Conservation (phyloP, 2,113 vertebrate species). For the Parotia lawesii region DNA sequence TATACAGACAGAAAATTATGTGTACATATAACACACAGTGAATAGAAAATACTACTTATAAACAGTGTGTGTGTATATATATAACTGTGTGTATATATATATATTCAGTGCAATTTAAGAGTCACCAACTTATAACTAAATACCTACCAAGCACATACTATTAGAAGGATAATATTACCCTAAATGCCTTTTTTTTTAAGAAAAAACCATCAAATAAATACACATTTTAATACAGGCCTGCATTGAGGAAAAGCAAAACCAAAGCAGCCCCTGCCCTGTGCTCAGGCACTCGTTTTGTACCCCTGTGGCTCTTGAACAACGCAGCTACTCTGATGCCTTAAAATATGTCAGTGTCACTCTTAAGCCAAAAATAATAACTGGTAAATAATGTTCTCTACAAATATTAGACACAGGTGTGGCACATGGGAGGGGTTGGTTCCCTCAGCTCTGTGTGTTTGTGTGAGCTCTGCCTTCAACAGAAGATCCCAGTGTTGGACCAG, state of each 20-base stretch:
- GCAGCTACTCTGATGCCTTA: not conserved
- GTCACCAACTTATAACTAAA: not conserved
- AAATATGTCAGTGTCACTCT: not conserved
- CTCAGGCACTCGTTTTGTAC: not conserved
- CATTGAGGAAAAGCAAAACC: not conserved
- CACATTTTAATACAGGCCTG: not conserved
- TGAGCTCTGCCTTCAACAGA: not conserved
- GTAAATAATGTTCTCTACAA: not conserved
- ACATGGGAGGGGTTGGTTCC: not conserved
- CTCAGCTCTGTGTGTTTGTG: accelerated
- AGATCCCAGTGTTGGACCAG: accelerated
- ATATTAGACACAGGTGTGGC: not conserved
- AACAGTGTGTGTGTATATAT: not conserved
- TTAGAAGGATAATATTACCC: not conserved
- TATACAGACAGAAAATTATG: not conserved
- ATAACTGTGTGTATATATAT: not conserved
- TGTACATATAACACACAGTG: not conserved
- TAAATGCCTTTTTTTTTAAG: not conserved
- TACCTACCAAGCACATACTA: not conserved
- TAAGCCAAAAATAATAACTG: not conserved
- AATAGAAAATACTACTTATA: not conserved
- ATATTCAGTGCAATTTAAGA: not conserved
- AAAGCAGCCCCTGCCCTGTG: not conserved
- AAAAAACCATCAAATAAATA: not conserved
- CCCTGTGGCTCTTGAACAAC: not conserved